Base-by-base conservation (phyloP, 2,888 invertebrate genomes). In the Euclidia mi region DNA sequence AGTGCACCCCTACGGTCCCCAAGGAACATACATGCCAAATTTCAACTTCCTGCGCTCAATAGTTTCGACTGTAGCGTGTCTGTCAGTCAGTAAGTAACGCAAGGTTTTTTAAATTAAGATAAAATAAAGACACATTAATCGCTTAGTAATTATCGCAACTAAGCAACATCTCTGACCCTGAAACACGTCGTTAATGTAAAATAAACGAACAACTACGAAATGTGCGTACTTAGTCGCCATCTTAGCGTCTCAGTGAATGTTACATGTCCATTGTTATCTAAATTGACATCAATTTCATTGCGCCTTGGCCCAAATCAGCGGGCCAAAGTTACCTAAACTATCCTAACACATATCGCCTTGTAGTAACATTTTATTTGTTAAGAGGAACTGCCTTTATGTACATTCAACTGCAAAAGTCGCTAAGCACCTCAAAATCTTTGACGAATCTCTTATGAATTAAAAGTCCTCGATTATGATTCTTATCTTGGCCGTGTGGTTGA, bases 271-370 rank as follows among this genome's bases (percentile, higher is more conserved):
- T 87, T 88, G 87, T 88, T 78, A 72, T 57, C 68, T 71, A 80
- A 85, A 88, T 84, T 85, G 85, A 72, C 83, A 80, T 76, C 79
- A 77, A 81, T 86, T 73, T 74, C 49, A 58, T 38, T 20, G 28
- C 47, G 71, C 91, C 91, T 90, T 90, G 90, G 79, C 90, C 87
- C 55, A 85, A 79, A 82, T 84, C 44, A 38, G 47, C 60, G 53
- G n/a, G 67, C 57, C 67, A 55, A 76, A 57, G 74, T 79, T 80
- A 79, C 56, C 67, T 52, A 68, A 64, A 71, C 62, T 67, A 81
- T 86, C 82, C 83, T 90, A 87, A 90, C 86, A 85, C 76, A 62
- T 77, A 70, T 88, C 78, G 81, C 87, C 88, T 90, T 85, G 85
- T 40, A 10, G 6, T 52, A 40, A 3, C 11, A n/a, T 31, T 31